A percentile compares a stretch with the other conserved stretches of the same genome.
phyloP scores from a whole-genome alignment of 2,113 vertebrate genomes.

The Oryzias melastigma region DNA sequence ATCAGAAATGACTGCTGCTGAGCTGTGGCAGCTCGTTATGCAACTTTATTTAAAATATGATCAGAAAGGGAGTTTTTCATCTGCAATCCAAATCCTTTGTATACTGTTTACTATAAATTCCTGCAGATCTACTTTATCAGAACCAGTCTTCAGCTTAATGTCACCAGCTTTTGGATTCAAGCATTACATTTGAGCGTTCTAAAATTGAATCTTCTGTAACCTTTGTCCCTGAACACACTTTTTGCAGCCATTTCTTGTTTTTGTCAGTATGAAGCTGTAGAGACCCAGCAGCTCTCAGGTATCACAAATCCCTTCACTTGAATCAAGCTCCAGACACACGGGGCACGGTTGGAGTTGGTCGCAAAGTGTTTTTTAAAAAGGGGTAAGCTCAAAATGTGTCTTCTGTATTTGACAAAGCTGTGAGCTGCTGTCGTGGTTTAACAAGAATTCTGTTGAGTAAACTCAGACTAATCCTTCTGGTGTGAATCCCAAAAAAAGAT shows the following conservation, averaged over 20 bases:
- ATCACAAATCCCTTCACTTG: slow-evolving; percentile 11
- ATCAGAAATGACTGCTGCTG: slow-evolving; percentile 8
- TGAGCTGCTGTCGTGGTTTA: too few relatives aligned
- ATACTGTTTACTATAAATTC: slow-evolving; percentile 1
- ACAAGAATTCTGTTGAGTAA: too few relatives aligned
- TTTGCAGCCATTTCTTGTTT: too few relatives aligned
- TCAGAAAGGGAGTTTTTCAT: slow-evolving; percentile 7
- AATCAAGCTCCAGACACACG: too few relatives aligned
- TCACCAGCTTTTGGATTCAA: slow-evolving; percentile 45
- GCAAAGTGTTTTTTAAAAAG: too few relatives aligned
- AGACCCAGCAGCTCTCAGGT: slow-evolving; percentile 64
- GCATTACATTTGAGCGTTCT: neutral
- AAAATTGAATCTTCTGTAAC: slow-evolving; percentile 5
- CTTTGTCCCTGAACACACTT: slow-evolving; percentile 27
- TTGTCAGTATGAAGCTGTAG: neutral
- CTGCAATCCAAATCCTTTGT: slow-evolving; percentile 1
- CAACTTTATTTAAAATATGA: slow-evolving; percentile 4
- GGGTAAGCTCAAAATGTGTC: too few relatives aligned
- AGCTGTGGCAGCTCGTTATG: slow-evolving; percentile 13
- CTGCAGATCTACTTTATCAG: slow-evolving; percentile 10
- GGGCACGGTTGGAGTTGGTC: too few relatives aligned
- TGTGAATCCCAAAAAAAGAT: too few relatives aligned
- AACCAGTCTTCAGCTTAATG: slow-evolving; percentile 10
- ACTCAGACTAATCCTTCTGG: too few relatives aligned
- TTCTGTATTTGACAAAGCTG: too few relatives aligned